Conservation (phyloP, 2,113 vertebrate genomes). For the Columba janthina region DNA sequence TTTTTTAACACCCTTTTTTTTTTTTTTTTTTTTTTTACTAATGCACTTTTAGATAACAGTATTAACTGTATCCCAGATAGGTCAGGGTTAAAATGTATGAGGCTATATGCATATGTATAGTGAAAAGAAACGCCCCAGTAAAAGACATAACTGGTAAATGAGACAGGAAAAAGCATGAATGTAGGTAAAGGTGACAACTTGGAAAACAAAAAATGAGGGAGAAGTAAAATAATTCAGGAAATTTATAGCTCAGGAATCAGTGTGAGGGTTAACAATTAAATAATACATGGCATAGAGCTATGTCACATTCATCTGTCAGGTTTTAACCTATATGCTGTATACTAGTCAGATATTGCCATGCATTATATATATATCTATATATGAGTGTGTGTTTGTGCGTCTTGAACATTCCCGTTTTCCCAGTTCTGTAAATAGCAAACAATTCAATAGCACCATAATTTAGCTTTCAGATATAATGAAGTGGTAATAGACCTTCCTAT, state of each 20-base stretch:
- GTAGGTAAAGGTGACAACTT: background rate
- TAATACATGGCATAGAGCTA: background rate
- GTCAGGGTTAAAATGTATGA: background rate
- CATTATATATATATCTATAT: background rate
- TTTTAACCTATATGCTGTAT: background rate
- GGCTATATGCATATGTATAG: background rate
- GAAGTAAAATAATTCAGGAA: background rate
- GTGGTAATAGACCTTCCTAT: constrained; percentile 40
- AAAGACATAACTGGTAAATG: background rate
- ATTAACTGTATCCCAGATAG: background rate
- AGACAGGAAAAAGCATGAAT: background rate
- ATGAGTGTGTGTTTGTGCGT: background rate
- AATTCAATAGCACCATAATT: background rate
- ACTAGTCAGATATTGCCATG: background rate
- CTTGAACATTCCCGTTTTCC: background rate
- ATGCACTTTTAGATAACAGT: background rate
- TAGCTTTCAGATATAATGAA: constrained; percentile 44
- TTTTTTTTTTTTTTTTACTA: background rate
- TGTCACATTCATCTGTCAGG: background rate
- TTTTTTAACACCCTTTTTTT: background rate
- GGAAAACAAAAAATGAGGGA: background rate
- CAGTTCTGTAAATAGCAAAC: background rate
- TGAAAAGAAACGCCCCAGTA: background rate
- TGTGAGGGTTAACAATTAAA: background rate
- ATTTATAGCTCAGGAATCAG: background rate